Evolutionary conservation across 2,888 invertebrate genomes (phyloP), one percentile per base, ranked within the genome.

Genomic region (Archips crataeganus): DNA sequence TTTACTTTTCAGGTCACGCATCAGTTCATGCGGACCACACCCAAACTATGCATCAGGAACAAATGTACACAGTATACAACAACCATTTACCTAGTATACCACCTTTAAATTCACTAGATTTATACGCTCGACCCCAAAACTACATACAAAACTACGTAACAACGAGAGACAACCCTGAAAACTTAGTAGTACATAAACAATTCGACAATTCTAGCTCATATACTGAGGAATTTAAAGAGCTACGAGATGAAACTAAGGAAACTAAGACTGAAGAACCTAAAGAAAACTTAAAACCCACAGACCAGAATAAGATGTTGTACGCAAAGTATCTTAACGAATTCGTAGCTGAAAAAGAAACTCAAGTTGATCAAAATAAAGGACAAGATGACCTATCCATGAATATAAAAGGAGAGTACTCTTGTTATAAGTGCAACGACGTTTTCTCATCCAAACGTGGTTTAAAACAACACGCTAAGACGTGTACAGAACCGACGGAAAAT

Each of bases 371-470:
- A 2, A 87, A 80, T 71, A 91, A 91, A 78, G 75, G 88, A 0
- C 67, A 79, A 0, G 90, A 90, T 2, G 93, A 92, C 34, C 73
- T 89, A 5, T 81, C 86, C 0, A 80, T 89, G 81, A 92, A 85
- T 75, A 92, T 93, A 0, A 92, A 90, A 78, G 94, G 94, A 0
- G 92, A 93, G 15, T 94, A 93, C 57, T 69, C 82, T 0, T 94
- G 94, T 74, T 93, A 90, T 57, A 92, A 91, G 69, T 94, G 94
- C 45, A 90, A 87, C 23, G 88, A 90, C 0, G 81, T 91, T 0
- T 92, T 92, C 42, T 87, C 93, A 0, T 90, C 94, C 0, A 94
- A 94, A 70, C 77, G 94, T 10, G 84, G 87, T 0, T 75, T 94
- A 61, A 94, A 93, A 64, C 92, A 93, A 54, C 94, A 94, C 67